Conservation (phyloP, 2,888 invertebrate species). For the Microctonus aethiopoides region DNA sequence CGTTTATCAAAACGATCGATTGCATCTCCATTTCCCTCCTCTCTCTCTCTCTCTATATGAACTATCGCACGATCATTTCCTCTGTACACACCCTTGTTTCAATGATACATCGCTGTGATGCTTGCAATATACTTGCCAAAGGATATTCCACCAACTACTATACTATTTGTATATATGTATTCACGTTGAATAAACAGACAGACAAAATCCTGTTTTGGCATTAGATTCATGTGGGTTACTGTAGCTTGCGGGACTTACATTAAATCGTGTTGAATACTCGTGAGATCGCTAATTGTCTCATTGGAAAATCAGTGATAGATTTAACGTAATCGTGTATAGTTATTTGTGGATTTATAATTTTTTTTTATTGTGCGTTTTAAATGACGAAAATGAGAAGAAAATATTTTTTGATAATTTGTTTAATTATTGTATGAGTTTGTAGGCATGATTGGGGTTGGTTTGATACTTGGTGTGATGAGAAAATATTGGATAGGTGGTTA, state of each 20-base stretch:
- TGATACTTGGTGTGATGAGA: too few species aligned
- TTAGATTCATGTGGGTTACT: not conserved
- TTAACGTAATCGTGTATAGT: not conserved
- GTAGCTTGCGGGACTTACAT: slow-evolving; percentile 32
- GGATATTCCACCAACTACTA: not conserved
- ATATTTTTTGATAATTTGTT: too few species aligned
- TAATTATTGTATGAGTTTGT: too few species aligned
- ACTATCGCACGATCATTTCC: too few species aligned
- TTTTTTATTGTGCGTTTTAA: not conserved
- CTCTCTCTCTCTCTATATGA: not conserved
- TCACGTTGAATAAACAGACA: not conserved
- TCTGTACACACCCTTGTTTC: slow-evolving; percentile 22
- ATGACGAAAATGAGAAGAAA: too few species aligned
- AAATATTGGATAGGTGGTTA: too few species aligned
- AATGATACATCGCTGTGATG: slow-evolving; percentile 5
- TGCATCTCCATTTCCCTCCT: slow-evolving; percentile 17
- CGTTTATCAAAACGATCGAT: slow-evolving; percentile 40
- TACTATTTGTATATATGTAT: too few species aligned
- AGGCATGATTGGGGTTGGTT: too few species aligned
- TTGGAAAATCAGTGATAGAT: not conserved
- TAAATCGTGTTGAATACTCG: slow-evolving; percentile 34
- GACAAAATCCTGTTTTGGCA: not conserved
- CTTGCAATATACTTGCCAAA: not conserved
- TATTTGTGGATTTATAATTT: not conserved
- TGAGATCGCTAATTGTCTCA: not conserved